These are phyloP conservation scores for Alentia gelatinosa DNA, from an alignment of 2,888 invertebrate genomes.

Conservation along the genomic window DNA sequence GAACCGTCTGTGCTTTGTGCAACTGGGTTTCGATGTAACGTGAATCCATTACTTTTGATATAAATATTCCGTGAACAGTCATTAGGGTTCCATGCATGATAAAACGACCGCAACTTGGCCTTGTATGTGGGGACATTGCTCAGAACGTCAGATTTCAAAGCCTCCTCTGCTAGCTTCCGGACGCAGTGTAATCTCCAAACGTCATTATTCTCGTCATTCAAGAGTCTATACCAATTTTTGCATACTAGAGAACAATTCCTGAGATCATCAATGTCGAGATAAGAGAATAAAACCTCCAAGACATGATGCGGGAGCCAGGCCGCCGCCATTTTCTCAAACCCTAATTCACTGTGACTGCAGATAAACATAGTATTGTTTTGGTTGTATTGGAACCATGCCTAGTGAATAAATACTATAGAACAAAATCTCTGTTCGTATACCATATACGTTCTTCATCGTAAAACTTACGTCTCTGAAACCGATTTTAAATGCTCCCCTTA, in stretches of 20 bases:
- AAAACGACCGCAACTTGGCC: slow-evolving; percentile 93
- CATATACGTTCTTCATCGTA: too few relatives aligned
- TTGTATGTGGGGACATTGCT: slow-evolving; percentile 94
- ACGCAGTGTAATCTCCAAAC: slow-evolving; percentile 96
- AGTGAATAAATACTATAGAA: too few relatives aligned
- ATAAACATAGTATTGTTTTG: too few relatives aligned
- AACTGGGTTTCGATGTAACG: slow-evolving; percentile 97
- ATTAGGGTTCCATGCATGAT: slow-evolving; percentile 97
- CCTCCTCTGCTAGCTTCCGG: slow-evolving; percentile 91
- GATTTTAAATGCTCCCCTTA: too few relatives aligned
- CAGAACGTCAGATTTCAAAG: slow-evolving; percentile 93
- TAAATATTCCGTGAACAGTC: slow-evolving; percentile 98
- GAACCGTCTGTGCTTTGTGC: slow-evolving; percentile 98
- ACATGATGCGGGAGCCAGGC: slow-evolving; percentile 70
- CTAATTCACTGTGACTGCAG: too few relatives aligned
- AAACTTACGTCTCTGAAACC: too few relatives aligned
- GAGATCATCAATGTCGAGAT: slow-evolving; percentile 91
- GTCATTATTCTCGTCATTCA: slow-evolving; percentile 96
- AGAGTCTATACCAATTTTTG: slow-evolving; percentile 93
- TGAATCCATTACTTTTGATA: slow-evolving; percentile 97
- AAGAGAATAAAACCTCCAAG: slow-evolving; percentile 86
- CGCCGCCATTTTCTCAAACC: slow-evolving; percentile 55
- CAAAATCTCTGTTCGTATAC: too few relatives aligned
- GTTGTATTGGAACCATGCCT: too few relatives aligned
- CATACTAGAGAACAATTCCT: slow-evolving; percentile 95